Conservation (phyloP, 1,140 invertebrate species). For the Microplitis demolitor region DNA sequence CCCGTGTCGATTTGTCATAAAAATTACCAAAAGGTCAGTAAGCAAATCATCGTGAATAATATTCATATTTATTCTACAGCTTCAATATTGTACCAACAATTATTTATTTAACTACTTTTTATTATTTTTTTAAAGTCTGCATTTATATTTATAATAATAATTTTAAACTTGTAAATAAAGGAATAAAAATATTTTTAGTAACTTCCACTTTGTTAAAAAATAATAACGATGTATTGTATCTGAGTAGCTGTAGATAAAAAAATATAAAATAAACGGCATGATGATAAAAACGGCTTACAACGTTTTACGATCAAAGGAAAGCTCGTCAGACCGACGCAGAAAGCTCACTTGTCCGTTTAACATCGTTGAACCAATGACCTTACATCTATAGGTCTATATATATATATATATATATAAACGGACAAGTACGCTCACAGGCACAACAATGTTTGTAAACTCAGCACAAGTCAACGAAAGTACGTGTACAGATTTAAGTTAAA, state of each 20-base stretch:
- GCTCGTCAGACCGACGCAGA: constrained; percentile 12
- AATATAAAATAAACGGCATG: not conserved
- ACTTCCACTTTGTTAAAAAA: too few species aligned
- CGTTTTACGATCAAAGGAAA: constrained; percentile 12
- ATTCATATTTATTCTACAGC: too few species aligned
- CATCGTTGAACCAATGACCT: not conserved
- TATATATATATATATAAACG: not conserved
- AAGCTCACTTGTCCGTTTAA: constrained; percentile 6
- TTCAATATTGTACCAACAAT: too few species aligned
- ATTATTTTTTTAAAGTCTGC: not conserved
- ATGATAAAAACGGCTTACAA: not conserved
- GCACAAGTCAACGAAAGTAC: too few species aligned
- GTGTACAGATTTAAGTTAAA: too few species aligned
- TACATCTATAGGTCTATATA: not conserved
- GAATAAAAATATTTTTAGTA: too few species aligned
- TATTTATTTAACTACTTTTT: not conserved
- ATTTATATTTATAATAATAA: not conserved
- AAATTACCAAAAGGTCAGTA: not conserved
- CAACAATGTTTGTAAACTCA: too few species aligned
- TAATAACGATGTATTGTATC: not conserved
- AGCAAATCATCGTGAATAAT: not conserved
- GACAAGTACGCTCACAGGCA: not conserved
- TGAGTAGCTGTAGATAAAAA: not conserved
- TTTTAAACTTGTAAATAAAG: too few species aligned
- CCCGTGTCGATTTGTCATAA: constrained; percentile 7